These are phyloP conservation scores for Uromys caudimaculatus DNA, from an alignment of 2,797 vertebrate species.

Conservation along the genomic window DNA sequence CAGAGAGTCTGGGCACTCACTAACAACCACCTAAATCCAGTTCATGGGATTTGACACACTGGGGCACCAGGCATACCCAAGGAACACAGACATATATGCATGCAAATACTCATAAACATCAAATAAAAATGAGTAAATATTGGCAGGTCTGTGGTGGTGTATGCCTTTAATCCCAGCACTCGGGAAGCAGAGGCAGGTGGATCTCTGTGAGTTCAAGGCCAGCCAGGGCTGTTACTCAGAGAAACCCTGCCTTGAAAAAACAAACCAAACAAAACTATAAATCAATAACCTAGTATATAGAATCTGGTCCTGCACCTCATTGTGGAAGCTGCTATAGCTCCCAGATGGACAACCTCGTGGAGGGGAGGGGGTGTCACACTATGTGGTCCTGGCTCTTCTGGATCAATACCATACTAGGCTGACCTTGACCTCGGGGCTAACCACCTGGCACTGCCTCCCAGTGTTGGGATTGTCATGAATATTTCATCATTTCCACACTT, in stretches of 20 bases:
- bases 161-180: background rate
- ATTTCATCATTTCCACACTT: background rate
- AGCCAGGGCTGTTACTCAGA: background rate
- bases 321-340: background rate
- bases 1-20: background rate
- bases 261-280: background rate
- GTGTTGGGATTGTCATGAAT: background rate
- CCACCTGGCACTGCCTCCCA: background rate
- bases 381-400: background rate
- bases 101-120: background rate
- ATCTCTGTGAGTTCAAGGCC: background rate
- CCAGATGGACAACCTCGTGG: background rate
- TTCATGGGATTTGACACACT: background rate
- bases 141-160: accelerated
- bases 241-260: background rate
- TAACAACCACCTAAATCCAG: background rate
- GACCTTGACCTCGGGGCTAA: background rate
- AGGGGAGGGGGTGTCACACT: no score
- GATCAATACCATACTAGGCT: background rate
- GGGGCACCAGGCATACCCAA: background rate
- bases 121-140: background rate
- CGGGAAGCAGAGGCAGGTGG: background rate
- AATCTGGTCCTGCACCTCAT: background rate
- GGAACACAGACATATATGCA: background rate
- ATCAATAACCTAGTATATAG: background rate